Evolutionary conservation across 2,113 vertebrate species (phyloP), one percentile per base, ranked within the genome.

Genomic region (Nothoprocta pentlandii): DNA sequence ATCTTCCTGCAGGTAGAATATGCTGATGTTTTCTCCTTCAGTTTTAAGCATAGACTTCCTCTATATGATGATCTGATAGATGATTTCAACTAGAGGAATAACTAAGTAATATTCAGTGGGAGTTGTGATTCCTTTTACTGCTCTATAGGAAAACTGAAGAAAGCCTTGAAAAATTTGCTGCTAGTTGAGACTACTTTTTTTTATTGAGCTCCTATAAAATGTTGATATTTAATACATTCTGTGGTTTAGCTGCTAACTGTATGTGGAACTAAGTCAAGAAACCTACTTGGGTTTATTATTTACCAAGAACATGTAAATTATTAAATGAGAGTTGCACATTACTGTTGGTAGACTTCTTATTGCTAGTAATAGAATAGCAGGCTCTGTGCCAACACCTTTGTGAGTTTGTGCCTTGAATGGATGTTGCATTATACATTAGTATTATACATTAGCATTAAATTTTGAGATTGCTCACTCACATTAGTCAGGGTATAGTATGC

Each of bases 381-480:
- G 59, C 88, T 81, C 67, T 25, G 13, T 73, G 79, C 82, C 94
- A 94, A 6, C 0, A 0, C 47, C 47, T 63, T 3, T 36, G 56
- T 47, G 15, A 4, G 69, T 77, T 88, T 75, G 73, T 93, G 41
- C 44, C 5, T 42, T 76, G 19, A 6, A 19, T 69, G 59, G 49
- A 30, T 80, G 9, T 23, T 76, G 44, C 41, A 9, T 68, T 74
- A 15, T 15, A 26, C 0, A 1, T 2, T 12, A 22, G 67, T n/a
- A 53, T 22, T 49, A 61, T 32, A 3, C 1, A 0, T 53, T n/a
- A 30, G 4, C 1, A 0, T 53, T n/a, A 30, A 42, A 11, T 19
- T 77, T 71, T 61, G 89, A 11, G 41, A 22, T 61, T 87, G 69
- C 66, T 87, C 36, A 8, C 49, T 41, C 32, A 53, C 0, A 36